Conservation (phyloP, 2,113 vertebrate species). For the Saimiri boliviensis region DNA sequence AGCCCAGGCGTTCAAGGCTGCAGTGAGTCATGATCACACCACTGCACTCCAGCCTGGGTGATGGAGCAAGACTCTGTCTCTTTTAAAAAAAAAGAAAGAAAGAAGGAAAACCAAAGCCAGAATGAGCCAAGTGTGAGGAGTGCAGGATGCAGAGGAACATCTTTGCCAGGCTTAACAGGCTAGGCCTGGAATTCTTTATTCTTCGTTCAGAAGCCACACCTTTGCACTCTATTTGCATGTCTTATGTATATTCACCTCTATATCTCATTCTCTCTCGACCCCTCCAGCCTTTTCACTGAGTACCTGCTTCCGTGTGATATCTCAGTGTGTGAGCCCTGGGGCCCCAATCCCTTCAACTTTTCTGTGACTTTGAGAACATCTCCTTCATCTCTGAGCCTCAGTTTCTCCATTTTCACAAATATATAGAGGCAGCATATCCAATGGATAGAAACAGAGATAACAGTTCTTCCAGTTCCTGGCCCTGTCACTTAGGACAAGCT, state of each 20-base stretch:
- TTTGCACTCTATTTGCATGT: neutral
- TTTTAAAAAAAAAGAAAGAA: too few species aligned
- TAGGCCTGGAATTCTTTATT: neutral
- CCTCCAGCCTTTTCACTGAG: neutral
- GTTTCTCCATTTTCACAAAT: neutral
- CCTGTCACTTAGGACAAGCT: neutral
- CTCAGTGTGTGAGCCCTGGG: neutral
- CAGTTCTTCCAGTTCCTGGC: neutral
- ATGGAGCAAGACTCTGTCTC: too few species aligned
- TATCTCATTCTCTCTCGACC: neutral
- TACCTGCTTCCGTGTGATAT: neutral
- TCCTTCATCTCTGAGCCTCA: neutral
- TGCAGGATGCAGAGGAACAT: fast-evolving
- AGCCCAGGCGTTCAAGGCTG: too few species aligned
- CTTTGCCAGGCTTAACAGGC: neutral
- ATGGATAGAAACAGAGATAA: neutral
- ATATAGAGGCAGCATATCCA: neutral
- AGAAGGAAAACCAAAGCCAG: neutral
- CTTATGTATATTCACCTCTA: fast-evolving
- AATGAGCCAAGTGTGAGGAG: neutral
- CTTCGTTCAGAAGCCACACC: neutral
- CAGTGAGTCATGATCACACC: too few species aligned
- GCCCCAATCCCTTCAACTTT: neutral
- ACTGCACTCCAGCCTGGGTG: too few species aligned
- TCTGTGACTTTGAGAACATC: neutral